Evolutionary conservation across 1,140 invertebrate species (phyloP).

Genomic region (Trichonephila clavipes): DNA sequence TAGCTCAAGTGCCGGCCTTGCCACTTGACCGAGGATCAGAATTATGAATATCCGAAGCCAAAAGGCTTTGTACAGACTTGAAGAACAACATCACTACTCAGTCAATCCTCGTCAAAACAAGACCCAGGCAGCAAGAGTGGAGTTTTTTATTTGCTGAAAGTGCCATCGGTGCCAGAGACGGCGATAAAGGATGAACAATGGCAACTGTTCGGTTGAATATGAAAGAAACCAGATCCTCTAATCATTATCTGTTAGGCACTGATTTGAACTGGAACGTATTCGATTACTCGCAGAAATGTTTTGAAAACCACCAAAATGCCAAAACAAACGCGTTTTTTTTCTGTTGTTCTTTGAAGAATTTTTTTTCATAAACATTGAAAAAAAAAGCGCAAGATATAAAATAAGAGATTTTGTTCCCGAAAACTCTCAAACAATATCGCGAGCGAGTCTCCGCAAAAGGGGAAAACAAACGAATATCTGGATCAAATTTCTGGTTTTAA

Average conservation of each 20-base stretch:
- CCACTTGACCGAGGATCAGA: no score
- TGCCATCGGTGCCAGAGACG: background rate
- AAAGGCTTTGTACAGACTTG: no score
- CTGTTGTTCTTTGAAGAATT: background rate
- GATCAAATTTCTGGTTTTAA: conserved; percentile 29
- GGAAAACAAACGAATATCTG: conserved; percentile 22
- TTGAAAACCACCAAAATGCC: conserved; percentile 58
- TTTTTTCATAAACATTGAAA: background rate
- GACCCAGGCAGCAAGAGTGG: no score
- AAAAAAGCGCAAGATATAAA: background rate
- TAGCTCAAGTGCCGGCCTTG: no score
- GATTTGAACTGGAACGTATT: conserved; percentile 66
- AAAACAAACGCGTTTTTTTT: conserved; percentile 20
- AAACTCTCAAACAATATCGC: conserved; percentile 14
- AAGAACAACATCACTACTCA: no score
- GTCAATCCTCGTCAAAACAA: no score
- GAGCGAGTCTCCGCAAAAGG: background rate
- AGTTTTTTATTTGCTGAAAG: no score
- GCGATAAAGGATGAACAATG: background rate
- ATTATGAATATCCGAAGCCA: no score
- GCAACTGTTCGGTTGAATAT: background rate
- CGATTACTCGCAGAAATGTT: conserved; percentile 60
- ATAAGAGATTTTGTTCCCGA: conserved; percentile 2
- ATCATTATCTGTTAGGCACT: conserved; percentile 74
- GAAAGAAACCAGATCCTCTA: conserved; percentile 67